phyloP scores from a whole-genome alignment of 2,113 vertebrate genomes.

The Gallinago media region DNA sequence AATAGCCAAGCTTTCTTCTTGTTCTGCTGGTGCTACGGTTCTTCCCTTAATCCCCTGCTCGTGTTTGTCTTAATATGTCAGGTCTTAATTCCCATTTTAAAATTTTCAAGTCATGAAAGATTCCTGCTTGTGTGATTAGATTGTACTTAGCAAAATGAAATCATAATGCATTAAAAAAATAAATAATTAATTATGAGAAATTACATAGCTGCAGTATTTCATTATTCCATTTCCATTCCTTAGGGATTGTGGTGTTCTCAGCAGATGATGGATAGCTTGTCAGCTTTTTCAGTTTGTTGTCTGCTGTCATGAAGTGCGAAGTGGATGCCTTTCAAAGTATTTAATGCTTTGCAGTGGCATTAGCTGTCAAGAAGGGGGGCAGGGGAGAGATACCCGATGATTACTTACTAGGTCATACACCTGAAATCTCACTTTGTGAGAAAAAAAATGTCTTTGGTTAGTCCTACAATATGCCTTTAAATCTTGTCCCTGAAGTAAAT shows the following conservation, averaged over 20 bases:
- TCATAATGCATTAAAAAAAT: not conserved
- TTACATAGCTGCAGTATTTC: not conserved
- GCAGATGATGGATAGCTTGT: not conserved
- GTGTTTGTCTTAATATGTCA: fast-evolving
- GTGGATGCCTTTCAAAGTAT: not conserved
- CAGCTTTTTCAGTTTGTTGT: not conserved
- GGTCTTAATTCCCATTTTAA: not conserved
- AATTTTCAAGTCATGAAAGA: not conserved
- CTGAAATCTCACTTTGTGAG: not conserved
- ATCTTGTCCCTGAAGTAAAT: not conserved
- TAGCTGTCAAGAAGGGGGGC: not conserved
- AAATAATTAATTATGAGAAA: slow-evolving; percentile 12
- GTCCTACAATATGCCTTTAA: not conserved
- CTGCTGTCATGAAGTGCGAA: not conserved
- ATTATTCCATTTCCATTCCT: not conserved
- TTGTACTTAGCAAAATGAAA: not conserved
- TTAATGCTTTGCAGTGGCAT: not conserved
- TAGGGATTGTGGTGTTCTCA: not conserved
- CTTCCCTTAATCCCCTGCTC: not conserved
- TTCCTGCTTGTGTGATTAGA: not conserved
- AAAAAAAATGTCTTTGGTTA: not conserved
- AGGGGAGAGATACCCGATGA: fast-evolving
- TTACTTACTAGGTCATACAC: not conserved
- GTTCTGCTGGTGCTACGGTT: not conserved
- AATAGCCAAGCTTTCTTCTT: not conserved